Conservation (phyloP, 2,113 vertebrate species). For the Protobothrops flavoviridis region DNA sequence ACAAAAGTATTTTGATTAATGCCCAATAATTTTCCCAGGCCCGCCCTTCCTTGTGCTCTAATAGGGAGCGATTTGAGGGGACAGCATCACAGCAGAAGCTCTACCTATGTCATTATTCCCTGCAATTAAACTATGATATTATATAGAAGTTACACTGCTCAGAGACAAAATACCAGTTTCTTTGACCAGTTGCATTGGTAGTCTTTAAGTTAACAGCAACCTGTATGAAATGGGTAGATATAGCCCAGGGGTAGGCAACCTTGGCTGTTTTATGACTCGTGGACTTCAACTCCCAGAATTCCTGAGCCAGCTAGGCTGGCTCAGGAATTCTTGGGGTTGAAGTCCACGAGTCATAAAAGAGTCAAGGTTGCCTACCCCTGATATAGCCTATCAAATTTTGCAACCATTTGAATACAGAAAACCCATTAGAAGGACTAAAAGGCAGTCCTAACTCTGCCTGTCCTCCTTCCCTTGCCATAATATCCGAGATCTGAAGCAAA, state of each 20-base stretch:
- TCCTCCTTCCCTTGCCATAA: background rate
- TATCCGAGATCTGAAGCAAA: background rate
- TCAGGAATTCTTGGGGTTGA: no score
- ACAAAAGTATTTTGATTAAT: background rate
- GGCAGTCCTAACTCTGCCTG: no score
- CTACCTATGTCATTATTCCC: background rate
- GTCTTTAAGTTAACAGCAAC: background rate
- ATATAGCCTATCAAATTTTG: background rate
- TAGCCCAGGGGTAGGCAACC: background rate
- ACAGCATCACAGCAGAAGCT: background rate
- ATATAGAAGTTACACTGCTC: background rate
- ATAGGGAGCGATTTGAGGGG: background rate
- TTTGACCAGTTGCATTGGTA: background rate
- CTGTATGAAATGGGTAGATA: background rate
- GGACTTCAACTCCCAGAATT: no score
- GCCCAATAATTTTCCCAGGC: background rate
- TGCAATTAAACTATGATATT: background rate
- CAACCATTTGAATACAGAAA: background rate
- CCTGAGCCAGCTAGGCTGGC: no score
- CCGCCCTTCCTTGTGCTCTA: background rate
- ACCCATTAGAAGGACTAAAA: background rate
- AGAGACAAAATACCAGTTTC: background rate
- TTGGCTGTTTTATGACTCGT: no score
- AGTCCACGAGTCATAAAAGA: no score
- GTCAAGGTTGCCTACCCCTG: no score